These are phyloP conservation scores for Tichodroma muraria DNA, from an alignment of 2,113 vertebrate species.

Conservation along the genomic window DNA sequence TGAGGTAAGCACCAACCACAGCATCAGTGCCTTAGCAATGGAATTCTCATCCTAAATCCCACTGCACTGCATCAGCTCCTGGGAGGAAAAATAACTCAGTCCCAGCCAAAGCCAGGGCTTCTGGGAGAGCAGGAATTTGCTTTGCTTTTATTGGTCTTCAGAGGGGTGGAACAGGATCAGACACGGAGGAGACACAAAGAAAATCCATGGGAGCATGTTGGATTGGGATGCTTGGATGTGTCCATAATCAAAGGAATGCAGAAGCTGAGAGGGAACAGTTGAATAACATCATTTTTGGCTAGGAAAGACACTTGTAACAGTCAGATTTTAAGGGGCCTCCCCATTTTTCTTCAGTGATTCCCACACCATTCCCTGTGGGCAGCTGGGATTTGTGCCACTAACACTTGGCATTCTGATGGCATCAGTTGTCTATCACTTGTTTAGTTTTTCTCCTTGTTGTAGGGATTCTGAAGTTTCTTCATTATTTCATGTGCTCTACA, in stretches of 20 bases:
- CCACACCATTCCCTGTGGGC: not conserved
- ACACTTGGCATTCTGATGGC: not conserved
- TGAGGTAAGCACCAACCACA: not conserved
- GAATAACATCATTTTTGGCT: not conserved
- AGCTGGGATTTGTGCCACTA: not conserved
- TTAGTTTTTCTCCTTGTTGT: not conserved
- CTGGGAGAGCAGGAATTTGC: not conserved
- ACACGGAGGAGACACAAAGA: not conserved
- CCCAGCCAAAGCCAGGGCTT: not conserved
- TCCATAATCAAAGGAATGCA: not conserved
- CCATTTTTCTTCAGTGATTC: not conserved
- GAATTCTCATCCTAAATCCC: not conserved
- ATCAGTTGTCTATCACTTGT: not conserved
- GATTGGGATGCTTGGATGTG: not conserved
- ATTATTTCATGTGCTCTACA: not conserved
- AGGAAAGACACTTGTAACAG: not conserved
- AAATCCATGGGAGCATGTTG: accelerated
- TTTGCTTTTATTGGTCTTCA: not conserved
- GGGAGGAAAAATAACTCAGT: not conserved
- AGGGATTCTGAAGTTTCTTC: not conserved
- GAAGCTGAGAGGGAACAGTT: not conserved
- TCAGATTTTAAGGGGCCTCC: not conserved
- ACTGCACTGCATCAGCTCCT: not conserved
- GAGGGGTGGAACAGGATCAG: not conserved
- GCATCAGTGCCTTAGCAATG: not conserved